Base-by-base conservation (phyloP, 2,888 invertebrate species). In the Sialis fuliginosa region DNA sequence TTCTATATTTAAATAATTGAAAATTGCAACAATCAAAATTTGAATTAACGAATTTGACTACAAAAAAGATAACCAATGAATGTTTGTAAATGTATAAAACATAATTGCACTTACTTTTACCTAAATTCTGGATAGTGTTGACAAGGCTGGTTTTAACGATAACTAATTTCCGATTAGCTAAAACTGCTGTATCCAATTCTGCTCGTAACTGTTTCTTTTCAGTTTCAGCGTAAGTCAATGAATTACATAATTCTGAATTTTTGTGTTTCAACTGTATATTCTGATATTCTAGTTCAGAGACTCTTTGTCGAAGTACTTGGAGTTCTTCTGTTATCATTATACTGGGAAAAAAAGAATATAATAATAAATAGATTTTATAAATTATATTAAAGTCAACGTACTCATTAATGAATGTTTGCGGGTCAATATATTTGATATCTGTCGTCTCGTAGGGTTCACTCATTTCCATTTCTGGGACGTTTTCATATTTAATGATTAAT, bases 191-290 rank as follows among this genome's bases (percentile, higher is more conserved):
- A 43, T 43, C 43, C 33, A 43, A 34, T 33, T 43, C 43, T 32
- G 43, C 43, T 34, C 33, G 33, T 10, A 43, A 43, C 10, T 43
- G 43, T 12, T 31, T 43, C 33, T 43, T 43, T 12, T 43, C 43
- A n/a, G 33, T 43, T 12, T 43, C 32, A 6, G 32, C 32, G 33
- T 43, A 34, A n/a, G n/a, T 32, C 12, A 31, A 43, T 2, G 30
- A 33, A 12, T 10, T 43, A 33, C 12, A 33, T 43, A 43, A 34
- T 12, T 43, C 31, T 33, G 43, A 33, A 43, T 43, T 31, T 34
- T 33, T 43, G 12, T 30, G 33, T 43, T 43, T 43, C 12, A 43
- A 43, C n/a, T 43, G 33, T 13, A 43, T 10, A 33, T 43, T 43
- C 33, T 43, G 31, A 9, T 13, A 30, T 34, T 43, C 43, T 33